Conservation (phyloP, 2,888 invertebrate species). For the Leucozona laternaria region DNA sequence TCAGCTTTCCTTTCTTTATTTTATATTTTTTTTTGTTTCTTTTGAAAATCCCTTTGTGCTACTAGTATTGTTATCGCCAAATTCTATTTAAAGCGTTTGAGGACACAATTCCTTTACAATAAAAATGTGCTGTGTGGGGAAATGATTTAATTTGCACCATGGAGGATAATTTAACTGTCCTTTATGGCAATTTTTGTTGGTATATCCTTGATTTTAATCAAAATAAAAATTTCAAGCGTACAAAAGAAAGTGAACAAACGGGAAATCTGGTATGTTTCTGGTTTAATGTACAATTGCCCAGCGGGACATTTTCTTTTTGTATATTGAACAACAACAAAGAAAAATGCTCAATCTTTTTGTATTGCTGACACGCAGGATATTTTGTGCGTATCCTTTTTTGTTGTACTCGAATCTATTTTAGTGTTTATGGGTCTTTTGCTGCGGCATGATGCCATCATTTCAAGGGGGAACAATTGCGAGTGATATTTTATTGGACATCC, state of each 20-base stretch:
- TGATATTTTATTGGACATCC: conserved; percentile 58
- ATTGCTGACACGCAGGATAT: conserved; percentile 70
- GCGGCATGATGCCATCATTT: conserved; percentile 32
- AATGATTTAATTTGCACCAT: conserved; percentile 63
- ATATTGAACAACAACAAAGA: background rate
- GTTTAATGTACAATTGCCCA: conserved; percentile 22
- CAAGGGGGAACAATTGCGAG: conserved; percentile 10
- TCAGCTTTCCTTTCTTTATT: background rate
- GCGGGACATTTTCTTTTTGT: conserved; percentile 29
- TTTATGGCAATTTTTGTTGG: conserved; percentile 30
- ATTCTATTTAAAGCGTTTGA: conserved; percentile 1
- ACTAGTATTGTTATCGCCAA: background rate
- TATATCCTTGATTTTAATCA: conserved; percentile 65
- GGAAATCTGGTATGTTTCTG: conserved; percentile 16
- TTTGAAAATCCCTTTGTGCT: background rate
- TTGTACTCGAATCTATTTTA: conserved; percentile 37
- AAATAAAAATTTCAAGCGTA: conserved; percentile 46
- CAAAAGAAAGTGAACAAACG: background rate
- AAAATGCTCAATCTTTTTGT: conserved; percentile 20
- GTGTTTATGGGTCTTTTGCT: conserved; percentile 63
- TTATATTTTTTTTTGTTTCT: background rate
- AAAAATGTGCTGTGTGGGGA: conserved; percentile 7
- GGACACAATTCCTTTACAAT: conserved; percentile 1
- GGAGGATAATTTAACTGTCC: conserved; percentile 64
- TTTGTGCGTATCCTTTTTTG: conserved; percentile 49